Base-by-base conservation (phyloP, 2,113 vertebrate genomes). In the Leptosomus discolor region DNA sequence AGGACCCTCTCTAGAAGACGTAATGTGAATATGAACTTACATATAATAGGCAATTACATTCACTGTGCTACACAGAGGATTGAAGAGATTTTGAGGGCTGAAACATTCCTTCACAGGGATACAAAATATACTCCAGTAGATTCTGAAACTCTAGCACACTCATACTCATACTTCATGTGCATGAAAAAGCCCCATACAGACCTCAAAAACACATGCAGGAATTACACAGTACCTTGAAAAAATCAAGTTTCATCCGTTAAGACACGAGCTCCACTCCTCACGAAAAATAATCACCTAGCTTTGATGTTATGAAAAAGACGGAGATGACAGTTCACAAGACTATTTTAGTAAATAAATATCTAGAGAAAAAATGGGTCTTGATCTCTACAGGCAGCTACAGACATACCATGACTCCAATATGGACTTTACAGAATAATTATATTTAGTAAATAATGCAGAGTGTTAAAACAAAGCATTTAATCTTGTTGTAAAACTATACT, bases 281-380 rank as follows among this genome's bases (percentile, higher is more conserved):
- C 16, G 76, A 85, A 76, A 90, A 89, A 88, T 84, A 96, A 95
- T 94, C 95, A 92, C 27, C 92, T 68, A 68, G n/a, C 60, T 88
- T 60, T n/a, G 48, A 84, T 39, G 8, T 48, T 85, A 88, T 50
- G 67, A 96, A 90, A 57, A 95, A 67, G 23, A 92, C 93, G 71
- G 77, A 97, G 96, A 97, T 54, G 71, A 89, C 17, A 94, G 68
- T 70, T 97, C 80, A 83, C 26, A 81, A 91, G 84, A 73, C 30
- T 78, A 46, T 81, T n/a, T n/a, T 65, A 85, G 51, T 92, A 96
- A 98, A 97, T 63, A 97, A 84, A 94, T 86, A 58, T 20, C 41
- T 85, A 81, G 50, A 88, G 45, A 51, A 92, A 81, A 90, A 78
- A 68, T 32, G 29, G 19, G n/a, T 64, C 70, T 70, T 74, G 45